These are phyloP conservation scores for Sminthurides bifidus DNA, from an alignment of 1,140 invertebrate species.

Conservation along the genomic window DNA sequence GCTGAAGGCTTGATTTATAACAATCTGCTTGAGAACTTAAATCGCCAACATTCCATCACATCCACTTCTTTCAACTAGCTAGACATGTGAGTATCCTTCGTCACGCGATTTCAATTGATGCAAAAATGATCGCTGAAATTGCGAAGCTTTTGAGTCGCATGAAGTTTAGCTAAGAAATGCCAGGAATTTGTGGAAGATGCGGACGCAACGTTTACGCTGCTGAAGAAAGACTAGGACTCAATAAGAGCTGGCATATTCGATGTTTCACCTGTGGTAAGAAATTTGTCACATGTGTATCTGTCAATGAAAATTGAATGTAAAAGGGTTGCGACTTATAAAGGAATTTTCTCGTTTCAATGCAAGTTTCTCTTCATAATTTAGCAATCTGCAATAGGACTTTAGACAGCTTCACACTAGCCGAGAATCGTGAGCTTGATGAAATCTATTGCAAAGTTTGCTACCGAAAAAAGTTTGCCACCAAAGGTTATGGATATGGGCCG, in stretches of 20 bases:
- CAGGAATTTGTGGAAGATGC: constrained; percentile 9
- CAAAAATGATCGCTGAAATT: no score
- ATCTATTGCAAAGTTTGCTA: constrained; percentile 18
- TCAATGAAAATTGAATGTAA: no score
- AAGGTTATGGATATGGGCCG: constrained; percentile 12
- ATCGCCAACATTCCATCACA: no score
- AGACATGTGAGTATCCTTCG: no score
- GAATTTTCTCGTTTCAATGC: no score
- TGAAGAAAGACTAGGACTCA: constrained; percentile 9
- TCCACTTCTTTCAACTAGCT: no score
- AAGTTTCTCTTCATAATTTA: no score
- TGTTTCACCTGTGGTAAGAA: constrained; percentile 18
- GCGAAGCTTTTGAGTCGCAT: not conserved
- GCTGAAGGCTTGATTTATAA: no score
- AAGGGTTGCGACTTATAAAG: no score
- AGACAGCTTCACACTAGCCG: constrained; percentile 4
- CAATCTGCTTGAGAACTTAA: no score
- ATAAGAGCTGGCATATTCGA: constrained; percentile 1
- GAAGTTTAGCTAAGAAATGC: constrained; percentile 1
- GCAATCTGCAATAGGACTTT: constrained; percentile 8
- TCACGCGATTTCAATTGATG: no score
- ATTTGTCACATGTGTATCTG: no score
- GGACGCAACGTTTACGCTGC: constrained; percentile 5
- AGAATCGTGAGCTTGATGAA: constrained; percentile 10
- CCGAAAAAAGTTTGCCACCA: not conserved